These are phyloP conservation scores for Podarcis lilfordi DNA, from an alignment of 2,797 vertebrate genomes.

Conservation along the genomic window DNA sequence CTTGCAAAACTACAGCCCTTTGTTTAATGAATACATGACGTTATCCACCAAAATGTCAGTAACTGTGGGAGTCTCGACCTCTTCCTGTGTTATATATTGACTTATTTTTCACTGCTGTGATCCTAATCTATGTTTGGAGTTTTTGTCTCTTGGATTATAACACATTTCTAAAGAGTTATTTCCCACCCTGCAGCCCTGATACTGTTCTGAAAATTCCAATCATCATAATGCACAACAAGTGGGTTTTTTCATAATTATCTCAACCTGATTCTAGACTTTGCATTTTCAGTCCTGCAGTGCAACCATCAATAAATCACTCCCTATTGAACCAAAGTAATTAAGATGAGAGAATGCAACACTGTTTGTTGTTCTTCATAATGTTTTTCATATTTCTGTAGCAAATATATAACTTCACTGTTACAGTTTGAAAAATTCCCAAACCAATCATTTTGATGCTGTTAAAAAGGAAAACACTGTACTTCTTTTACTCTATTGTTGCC, in stretches of 20 bases:
- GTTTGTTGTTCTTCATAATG: slow-evolving; percentile 1
- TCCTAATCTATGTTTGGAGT: background rate
- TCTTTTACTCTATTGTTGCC: background rate
- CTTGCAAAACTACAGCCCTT: background rate
- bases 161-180: background rate
- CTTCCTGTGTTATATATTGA: background rate
- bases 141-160: background rate
- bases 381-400: slow-evolving; percentile 3
- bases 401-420: background rate
- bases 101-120: background rate
- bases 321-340: slow-evolving; percentile 20
- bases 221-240: background rate
- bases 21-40: background rate
- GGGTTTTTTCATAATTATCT: background rate
- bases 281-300: background rate
- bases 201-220: slow-evolving; percentile 2
- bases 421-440: background rate
- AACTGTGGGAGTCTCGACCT: background rate
- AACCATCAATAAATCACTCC: slow-evolving; percentile 10
- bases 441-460: background rate
- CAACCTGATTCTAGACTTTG: background rate
- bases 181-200: too few relatives aligned
- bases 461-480: background rate
- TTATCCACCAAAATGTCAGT: slow-evolving; percentile 3
- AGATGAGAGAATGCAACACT: background rate